Percentiles rank a stretch among this genome's conserved stretches.
phyloP scores from a whole-genome alignment of 1,140 invertebrate genomes.

The Mamestra configurata region DNA sequence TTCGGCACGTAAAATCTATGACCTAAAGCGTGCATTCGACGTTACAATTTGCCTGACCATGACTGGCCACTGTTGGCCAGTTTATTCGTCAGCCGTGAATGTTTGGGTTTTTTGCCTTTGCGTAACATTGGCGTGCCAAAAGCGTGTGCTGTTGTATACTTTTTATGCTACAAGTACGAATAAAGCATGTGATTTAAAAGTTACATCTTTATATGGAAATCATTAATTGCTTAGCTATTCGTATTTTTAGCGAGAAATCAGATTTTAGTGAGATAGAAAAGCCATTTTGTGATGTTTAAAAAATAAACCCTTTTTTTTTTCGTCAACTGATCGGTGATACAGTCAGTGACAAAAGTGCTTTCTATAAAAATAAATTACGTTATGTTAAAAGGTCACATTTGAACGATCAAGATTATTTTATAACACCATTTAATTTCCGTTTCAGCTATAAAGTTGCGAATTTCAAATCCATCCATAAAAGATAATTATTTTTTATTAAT shows the following conservation, averaged over 20 bases:
- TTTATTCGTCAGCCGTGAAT: constrained; percentile 6
- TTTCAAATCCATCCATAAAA: not conserved
- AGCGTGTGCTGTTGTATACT: not conserved
- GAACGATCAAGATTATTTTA: no score
- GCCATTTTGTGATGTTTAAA: no score
- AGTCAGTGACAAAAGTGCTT: no score
- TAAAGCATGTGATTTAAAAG: not conserved
- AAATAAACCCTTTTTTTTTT: no score
- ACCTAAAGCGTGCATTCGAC: not conserved
- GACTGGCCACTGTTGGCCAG: constrained; percentile 1
- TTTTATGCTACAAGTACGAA: constrained; percentile 1
- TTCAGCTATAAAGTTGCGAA: no score
- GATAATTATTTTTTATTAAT: not conserved
- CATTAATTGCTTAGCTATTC: not conserved
- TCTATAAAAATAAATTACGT: no score
- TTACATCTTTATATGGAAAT: not conserved
- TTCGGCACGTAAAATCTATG: not conserved
- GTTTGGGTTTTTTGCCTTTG: constrained; percentile 34
- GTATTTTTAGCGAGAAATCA: not conserved
- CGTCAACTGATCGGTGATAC: no score
- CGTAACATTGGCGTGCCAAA: constrained; percentile 19
- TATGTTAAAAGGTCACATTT: no score
- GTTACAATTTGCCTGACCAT: constrained; percentile 15
- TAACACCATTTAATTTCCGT: no score
- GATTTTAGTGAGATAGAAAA: not conserved